These are phyloP conservation scores for Orthonyx spaldingii DNA, from an alignment of 2,113 vertebrate genomes.

Conservation along the genomic window DNA sequence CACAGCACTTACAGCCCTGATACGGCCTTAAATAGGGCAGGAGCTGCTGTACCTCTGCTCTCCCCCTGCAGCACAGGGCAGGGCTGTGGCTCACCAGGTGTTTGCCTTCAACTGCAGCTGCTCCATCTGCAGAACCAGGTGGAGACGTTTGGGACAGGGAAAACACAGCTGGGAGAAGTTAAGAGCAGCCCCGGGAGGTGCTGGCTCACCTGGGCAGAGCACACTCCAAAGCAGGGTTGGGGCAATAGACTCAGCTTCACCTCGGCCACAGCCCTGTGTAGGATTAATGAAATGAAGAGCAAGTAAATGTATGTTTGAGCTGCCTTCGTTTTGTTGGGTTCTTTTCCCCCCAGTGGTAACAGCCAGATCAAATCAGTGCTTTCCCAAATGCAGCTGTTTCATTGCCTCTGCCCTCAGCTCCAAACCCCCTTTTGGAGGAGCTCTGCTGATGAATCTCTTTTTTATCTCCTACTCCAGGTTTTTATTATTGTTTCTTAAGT, in stretches of 20 bases:
- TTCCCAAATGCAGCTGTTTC: neutral
- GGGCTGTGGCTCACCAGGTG: constrained; percentile 49
- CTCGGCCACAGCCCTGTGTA: neutral
- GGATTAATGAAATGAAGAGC: neutral
- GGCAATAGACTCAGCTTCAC: neutral
- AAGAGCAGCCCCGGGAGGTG: constrained; percentile 12
- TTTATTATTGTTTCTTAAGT: neutral
- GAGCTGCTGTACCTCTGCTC: neutral
- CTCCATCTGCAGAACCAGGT: constrained; percentile 67
- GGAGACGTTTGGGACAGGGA: constrained; percentile 7
- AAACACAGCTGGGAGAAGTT: constrained; percentile 68
- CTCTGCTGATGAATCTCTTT: neutral
- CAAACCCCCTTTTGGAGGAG: neutral
- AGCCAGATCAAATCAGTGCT: neutral
- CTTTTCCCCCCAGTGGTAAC: neutral
- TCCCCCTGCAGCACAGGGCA: neutral
- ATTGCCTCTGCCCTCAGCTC: neutral
- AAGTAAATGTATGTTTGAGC: neutral
- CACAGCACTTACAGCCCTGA: neutral
- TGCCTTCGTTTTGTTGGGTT: neutral
- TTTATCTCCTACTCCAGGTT: neutral
- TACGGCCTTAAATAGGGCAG: neutral
- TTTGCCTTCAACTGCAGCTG: constrained; percentile 59
- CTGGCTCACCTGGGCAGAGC: constrained; percentile 36
- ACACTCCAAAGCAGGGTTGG: neutral